Base-by-base conservation (phyloP, 2,113 vertebrate genomes). In the Chaetops frenatus region DNA sequence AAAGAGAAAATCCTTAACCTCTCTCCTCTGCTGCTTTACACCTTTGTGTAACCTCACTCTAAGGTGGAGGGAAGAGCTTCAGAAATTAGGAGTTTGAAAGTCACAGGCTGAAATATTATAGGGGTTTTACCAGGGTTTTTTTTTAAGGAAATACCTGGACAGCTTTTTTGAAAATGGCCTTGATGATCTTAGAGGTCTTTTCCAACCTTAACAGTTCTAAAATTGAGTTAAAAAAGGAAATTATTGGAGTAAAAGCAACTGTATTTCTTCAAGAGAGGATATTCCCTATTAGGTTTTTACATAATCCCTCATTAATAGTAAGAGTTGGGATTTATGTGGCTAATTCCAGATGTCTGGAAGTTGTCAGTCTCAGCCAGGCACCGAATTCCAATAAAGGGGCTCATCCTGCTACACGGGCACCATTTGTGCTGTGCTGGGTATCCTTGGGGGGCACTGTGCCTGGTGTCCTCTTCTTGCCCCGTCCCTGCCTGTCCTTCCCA, bases 381-480 rank as follows among this genome's bases (percentile, higher is more conserved):
- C 35, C 6, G 12, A n/a, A 36, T 12, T 17, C 36, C 21, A 9
- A 9, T 38, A 8, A 47, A 8, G 12, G 38, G 12, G 7, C 38
- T 29, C 12, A 2, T 44, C 12, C 23, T 15, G 19, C 11, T 10
- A 22, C 17, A 8, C 16, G 15, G 8, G 3, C 47, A 38, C 48
- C 0, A 3, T 23, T 15, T 7, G 7, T 40, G 2, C 24, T 18
- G 27, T 25, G 5, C 36, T 47, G 71, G 44, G 4, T 35, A 31
- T 23, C 60, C 25, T n/a, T 6, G 23, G 80, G 31, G 42, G 61
- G 22, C 22, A 11, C 47, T 48, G 47, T 50, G 24, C 48, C 48
- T 25, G 27, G 16, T 27, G n/a, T 57, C n/a, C 17, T 56, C 21
- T 36, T 56, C 16, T 66, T 15, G 17, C 38, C 25, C 69, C 8